Evolutionary conservation across 2,113 vertebrate genomes (phyloP).

Genomic region (Hemicordylus capensis): DNA sequence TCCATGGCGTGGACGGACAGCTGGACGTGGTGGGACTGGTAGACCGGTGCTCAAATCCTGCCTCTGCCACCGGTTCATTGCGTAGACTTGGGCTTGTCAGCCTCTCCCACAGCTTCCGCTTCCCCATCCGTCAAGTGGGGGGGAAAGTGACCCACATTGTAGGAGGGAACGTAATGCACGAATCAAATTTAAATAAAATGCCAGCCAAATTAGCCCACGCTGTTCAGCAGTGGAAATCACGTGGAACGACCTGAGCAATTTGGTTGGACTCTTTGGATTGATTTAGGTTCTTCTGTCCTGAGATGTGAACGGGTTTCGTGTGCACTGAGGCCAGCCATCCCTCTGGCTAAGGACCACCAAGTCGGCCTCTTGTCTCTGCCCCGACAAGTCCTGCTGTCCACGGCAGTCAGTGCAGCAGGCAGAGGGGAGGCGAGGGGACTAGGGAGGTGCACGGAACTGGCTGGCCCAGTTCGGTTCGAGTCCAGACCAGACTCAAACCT

Average conservation of each 20-base stretch:
- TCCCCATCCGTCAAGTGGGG: neutral
- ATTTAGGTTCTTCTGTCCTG: neutral
- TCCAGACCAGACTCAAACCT: too few relatives aligned
- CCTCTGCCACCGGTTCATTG: neutral
- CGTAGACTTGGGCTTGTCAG: neutral
- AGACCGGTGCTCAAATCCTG: neutral
- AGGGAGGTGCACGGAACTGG: too few relatives aligned
- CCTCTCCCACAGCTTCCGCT: neutral
- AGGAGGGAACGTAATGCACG: too few relatives aligned
- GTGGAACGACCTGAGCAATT: neutral
- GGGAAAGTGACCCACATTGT: neutral
- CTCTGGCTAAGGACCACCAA: too few relatives aligned
- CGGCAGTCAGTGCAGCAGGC: neutral
- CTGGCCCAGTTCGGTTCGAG: too few relatives aligned
- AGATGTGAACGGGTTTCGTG: too few relatives aligned
- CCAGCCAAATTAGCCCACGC: neutral
- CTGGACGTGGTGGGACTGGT: neutral
- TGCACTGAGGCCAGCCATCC: neutral
- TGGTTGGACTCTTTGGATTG: neutral
- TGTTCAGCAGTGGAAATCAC: neutral
- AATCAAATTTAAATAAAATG: neutral
- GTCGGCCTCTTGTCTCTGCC: too few relatives aligned
- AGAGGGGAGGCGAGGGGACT: too few relatives aligned
- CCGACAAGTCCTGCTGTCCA: neutral
- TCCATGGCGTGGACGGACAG: neutral